Conservation (phyloP, 1,140 invertebrate genomes). For the Pseudomyrmex pallidus region DNA sequence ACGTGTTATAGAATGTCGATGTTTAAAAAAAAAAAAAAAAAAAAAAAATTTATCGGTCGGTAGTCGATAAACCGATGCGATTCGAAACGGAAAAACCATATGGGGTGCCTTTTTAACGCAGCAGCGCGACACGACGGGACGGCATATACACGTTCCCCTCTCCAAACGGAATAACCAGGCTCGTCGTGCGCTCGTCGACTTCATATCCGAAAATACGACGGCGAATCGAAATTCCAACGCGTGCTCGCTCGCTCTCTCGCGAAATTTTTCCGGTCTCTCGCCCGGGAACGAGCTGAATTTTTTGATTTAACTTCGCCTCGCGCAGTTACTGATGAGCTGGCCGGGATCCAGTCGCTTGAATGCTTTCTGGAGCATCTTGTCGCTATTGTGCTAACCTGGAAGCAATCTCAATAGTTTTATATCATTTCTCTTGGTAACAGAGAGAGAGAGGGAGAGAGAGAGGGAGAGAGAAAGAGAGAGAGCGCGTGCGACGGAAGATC, state of each 20-base stretch:
- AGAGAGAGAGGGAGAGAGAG: too few relatives aligned
- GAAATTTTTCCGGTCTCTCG: conserved; percentile 40
- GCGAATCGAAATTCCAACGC: conserved; percentile 60
- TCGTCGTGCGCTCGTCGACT: neutral
- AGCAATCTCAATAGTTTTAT: conserved; percentile 75
- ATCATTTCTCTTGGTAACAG: conserved; percentile 63
- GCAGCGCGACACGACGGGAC: neutral
- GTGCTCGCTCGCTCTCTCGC: conserved; percentile 2
- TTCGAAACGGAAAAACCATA: conserved; percentile 37
- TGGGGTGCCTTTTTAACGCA: conserved; percentile 37
- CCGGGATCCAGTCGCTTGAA: conserved; percentile 70
- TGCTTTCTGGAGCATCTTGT: conserved; percentile 73
- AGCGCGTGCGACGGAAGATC: neutral
- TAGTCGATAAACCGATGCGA: conserved; percentile 48
- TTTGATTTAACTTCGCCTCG: conserved; percentile 70
- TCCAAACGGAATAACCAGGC: neutral
- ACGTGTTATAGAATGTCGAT: conserved; percentile 35
- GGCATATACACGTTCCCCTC: neutral
- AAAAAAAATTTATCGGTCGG: conserved; percentile 56
- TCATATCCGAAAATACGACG: conserved; percentile 38
- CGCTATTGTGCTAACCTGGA: conserved; percentile 67
- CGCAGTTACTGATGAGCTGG: conserved; percentile 76
- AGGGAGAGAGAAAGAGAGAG: too few relatives aligned
- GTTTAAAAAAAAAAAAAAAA: conserved; percentile 51
- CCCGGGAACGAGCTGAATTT: conserved; percentile 41